These are phyloP conservation scores for Coregonus ussuriensis DNA, from an alignment of 2,797 vertebrate species.

Conservation along the genomic window DNA sequence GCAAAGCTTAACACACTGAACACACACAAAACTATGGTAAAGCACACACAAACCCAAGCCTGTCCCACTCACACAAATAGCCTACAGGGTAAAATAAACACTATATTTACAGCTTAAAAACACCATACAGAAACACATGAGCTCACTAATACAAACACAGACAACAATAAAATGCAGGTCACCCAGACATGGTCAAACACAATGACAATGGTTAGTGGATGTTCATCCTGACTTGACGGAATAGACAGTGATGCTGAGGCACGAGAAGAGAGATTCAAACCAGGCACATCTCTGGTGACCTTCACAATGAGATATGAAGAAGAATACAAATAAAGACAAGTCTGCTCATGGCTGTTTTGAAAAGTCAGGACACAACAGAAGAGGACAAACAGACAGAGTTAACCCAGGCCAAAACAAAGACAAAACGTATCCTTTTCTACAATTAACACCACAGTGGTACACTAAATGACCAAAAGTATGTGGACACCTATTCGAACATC, in stretches of 20 bases:
- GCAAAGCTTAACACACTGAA: background rate
- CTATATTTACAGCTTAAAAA: slow-evolving; percentile 29
- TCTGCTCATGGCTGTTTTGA: background rate
- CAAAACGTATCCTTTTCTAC: background rate
- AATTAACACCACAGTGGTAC: background rate
- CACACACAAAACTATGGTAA: background rate
- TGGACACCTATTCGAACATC: too few species aligned
- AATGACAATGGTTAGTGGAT: background rate
- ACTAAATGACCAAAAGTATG: too few species aligned
- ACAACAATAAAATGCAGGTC: background rate
- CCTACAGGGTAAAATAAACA: background rate
- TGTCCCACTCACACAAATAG: background rate
- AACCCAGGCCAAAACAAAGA: background rate
- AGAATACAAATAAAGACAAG: background rate
- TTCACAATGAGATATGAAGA: background rate
- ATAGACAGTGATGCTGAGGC: background rate
- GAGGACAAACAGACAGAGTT: background rate
- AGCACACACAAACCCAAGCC: background rate
- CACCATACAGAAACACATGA: background rate
- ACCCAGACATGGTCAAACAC: background rate
- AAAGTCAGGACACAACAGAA: background rate
- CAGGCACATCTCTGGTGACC: background rate
- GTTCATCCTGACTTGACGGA: background rate
- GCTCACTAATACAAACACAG: background rate
- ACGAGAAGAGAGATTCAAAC: background rate